These are phyloP conservation scores for Trachemys scripta DNA, from an alignment of 2,113 vertebrate species.

Conservation along the genomic window DNA sequence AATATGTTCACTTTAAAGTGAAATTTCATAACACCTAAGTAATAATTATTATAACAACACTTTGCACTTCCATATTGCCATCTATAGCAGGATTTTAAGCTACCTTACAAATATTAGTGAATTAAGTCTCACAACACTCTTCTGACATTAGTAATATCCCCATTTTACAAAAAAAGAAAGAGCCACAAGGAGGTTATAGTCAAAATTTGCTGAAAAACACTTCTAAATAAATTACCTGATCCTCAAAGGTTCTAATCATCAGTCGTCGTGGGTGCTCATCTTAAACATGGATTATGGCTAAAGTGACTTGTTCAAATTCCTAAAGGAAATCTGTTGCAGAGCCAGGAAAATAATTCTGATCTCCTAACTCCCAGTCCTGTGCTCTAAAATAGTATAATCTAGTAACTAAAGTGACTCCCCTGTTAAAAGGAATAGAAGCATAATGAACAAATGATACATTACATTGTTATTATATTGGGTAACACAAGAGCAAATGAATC, in stretches of 20 bases:
- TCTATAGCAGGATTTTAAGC: constrained; percentile 35
- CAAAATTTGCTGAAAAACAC: background rate
- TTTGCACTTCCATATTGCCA: constrained; percentile 57
- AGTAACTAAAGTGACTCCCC: background rate
- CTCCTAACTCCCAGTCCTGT: background rate
- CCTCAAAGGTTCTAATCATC: background rate
- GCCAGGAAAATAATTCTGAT: background rate
- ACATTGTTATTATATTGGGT: background rate
- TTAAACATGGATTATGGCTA: background rate
- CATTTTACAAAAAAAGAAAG: background rate
- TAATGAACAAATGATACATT: background rate
- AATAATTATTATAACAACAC: background rate
- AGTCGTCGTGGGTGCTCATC: background rate
- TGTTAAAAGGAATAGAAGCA: background rate
- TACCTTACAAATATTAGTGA: background rate
- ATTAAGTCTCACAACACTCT: background rate
- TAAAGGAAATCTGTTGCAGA: background rate
- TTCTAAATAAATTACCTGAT: background rate
- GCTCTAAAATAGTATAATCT: background rate
- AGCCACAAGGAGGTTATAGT: background rate
- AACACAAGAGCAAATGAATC: constrained; percentile 10
- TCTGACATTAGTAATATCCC: rapidly evolving
- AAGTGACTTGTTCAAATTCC: background rate
- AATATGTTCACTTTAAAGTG: background rate
- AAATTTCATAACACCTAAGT: background rate